Percentiles rank a stretch among this genome's conserved stretches.
These are phyloP conservation scores for Bradysia coprophila DNA, from an alignment of 1,140 invertebrate species.

Conservation along the genomic window DNA sequence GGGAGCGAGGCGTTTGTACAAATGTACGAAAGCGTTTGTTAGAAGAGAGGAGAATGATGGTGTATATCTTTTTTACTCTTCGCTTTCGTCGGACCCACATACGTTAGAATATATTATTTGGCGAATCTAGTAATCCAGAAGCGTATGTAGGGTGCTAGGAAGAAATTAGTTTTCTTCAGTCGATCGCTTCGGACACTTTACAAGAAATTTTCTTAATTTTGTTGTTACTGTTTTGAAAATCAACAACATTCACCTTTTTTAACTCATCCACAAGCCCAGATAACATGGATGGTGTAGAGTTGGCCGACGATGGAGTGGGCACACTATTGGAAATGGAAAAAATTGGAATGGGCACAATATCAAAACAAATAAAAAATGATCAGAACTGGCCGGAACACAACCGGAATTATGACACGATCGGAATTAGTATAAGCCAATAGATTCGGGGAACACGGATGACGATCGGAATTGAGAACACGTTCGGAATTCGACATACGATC, in stretches of 20 bases:
- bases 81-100: background rate
- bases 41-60: no score
- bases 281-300: no score
- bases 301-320: background rate
- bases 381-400: no score
- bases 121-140: background rate
- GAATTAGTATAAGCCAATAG: no score
- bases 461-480: no score
- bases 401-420: no score
- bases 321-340: background rate
- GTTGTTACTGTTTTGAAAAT: background rate
- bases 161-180: background rate
- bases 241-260: background rate
- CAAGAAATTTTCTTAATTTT: background rate
- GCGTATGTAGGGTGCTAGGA: background rate
- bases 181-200: background rate
- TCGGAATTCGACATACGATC: no score
- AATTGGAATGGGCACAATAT: background rate
- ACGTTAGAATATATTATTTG: background rate
- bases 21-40: no score
- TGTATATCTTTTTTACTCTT: background rate
- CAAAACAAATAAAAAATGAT: no score
- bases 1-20: no score
- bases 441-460: no score
- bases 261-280: background rate